Evolutionary conservation across 2,888 invertebrate genomes (phyloP).

Genomic region (Melanchra persicariae): DNA sequence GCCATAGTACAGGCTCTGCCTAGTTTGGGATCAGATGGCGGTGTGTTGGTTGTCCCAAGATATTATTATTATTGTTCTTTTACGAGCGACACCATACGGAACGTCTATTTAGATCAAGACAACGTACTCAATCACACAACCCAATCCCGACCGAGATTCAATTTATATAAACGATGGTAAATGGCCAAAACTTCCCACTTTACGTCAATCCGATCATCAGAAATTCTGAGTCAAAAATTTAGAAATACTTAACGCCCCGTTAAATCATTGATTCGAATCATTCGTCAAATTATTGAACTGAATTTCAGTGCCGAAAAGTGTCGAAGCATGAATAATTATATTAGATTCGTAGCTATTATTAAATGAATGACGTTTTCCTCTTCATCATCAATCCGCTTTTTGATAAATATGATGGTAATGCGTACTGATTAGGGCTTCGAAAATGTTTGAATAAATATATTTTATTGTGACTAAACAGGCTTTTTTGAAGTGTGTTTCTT

Average conservation of each 20-base stretch:
- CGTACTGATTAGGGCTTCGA: slow-evolving; percentile 10
- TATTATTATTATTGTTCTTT: too few relatives aligned
- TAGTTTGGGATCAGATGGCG: too few relatives aligned
- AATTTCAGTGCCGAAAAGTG: background rate
- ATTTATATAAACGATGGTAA: background rate
- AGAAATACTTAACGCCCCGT: background rate
- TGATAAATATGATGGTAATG: slow-evolving; percentile 13
- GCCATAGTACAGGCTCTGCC: too few relatives aligned
- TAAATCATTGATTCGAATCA: background rate
- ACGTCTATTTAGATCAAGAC: too few relatives aligned
- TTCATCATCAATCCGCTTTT: slow-evolving; percentile 12
- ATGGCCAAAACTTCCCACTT: background rate
- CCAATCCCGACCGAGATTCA: too few relatives aligned
- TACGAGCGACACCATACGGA: too few relatives aligned
- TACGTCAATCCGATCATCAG: background rate
- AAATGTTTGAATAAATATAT: background rate
- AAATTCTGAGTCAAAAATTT: background rate
- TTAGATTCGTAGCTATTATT: slow-evolving; percentile 1
- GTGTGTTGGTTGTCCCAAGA: too few relatives aligned
- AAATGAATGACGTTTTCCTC: slow-evolving; percentile 13
- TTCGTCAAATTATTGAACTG: slow-evolving; percentile 5
- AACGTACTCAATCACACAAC: too few relatives aligned
- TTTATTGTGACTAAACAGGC: background rate
- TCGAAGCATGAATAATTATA: too few relatives aligned
- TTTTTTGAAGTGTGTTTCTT: background rate